Evolutionary conservation across 92 coral and sea anemone genomes (phyloP), one percentile per base, ranked within the genome.

Genomic region (Palythoa caribaeorum): DNA sequence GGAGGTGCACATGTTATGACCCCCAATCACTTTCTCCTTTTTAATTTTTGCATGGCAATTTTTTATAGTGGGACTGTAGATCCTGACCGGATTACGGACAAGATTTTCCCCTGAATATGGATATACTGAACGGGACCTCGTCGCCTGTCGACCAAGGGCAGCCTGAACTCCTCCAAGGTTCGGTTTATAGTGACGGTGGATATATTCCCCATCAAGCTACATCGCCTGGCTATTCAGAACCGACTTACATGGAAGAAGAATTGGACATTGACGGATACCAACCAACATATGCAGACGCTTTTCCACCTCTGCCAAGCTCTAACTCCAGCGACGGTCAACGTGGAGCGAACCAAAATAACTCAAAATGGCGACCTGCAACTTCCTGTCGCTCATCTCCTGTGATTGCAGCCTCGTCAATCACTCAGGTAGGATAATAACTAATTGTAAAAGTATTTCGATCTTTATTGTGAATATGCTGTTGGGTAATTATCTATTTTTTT

Each of bases 1-100:
- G n/a, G 55, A 13, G 2, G 10, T 40, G 37, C 62, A 55, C 62
- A 55, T 15, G 17, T 55, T 55, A 55, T 55, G 15, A 55, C 62
- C 9, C 62, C 9, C 62, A 55, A 55, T 55, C 14, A 63, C 28
- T 21, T n/a, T 16, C n/a, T 3, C 70, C 7, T n/a, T n/a, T 81
- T 13, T 84, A 21, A 72, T 71, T 72, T 84, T 54, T 50, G 38
- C 77, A 54, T 84, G 88, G 88, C 14, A 83, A 39, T 83, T 59
- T 79, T 35, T 57, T 90, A 14, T 76, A 97, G 99, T 97, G 99
- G 94, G 93, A 92, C 99, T 97, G 99, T 90, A 94, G 99, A 97
- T 91, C 95, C 96, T 94, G 99, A 96, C 97, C 98, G 99, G 99
- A 92, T 53, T 50, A 97, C 93, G 99, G 99, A 97, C 98, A 89